Conservation (phyloP, 2,797 vertebrate genomes). For the Halcyon badia region DNA sequence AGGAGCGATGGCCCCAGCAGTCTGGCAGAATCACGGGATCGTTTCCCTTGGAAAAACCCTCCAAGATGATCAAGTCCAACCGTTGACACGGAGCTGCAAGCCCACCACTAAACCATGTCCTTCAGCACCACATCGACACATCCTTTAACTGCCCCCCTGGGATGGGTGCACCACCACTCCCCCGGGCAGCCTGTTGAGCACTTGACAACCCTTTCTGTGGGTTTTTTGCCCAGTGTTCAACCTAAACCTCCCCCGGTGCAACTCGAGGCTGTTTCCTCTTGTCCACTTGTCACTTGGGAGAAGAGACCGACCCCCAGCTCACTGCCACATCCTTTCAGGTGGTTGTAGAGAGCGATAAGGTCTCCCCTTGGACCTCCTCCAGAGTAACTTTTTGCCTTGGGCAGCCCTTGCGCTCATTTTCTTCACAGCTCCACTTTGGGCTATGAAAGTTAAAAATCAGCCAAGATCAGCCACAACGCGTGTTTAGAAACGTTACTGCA, state of each 20-base stretch:
- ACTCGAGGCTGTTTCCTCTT: neutral
- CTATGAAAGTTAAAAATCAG: rapidly evolving
- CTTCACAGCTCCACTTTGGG: too few relatives aligned
- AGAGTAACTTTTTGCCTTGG: rapidly evolving
- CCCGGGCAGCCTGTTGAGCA: neutral
- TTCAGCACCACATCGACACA: rapidly evolving
- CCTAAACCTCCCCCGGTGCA: neutral
- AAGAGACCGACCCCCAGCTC: rapidly evolving
- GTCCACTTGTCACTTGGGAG: neutral
- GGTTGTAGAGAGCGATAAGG: rapidly evolving
- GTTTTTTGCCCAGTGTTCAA: neutral
- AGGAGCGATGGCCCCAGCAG: neutral
- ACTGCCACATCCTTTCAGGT: rapidly evolving
- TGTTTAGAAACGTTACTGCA: neutral
- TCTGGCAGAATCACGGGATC: rapidly evolving
- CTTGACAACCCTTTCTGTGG: rapidly evolving
- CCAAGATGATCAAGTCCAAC: rapidly evolving
- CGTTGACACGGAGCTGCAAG: rapidly evolving
- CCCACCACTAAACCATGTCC: rapidly evolving
- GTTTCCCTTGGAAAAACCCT: rapidly evolving
- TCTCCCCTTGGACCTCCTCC: rapidly evolving
- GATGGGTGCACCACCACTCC: neutral
- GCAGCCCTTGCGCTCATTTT: rapidly evolving
- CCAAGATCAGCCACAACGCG: rapidly evolving
- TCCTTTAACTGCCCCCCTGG: too few relatives aligned